Base-by-base conservation (phyloP, 1,140 invertebrate species). In the Cherax destructor region DNA sequence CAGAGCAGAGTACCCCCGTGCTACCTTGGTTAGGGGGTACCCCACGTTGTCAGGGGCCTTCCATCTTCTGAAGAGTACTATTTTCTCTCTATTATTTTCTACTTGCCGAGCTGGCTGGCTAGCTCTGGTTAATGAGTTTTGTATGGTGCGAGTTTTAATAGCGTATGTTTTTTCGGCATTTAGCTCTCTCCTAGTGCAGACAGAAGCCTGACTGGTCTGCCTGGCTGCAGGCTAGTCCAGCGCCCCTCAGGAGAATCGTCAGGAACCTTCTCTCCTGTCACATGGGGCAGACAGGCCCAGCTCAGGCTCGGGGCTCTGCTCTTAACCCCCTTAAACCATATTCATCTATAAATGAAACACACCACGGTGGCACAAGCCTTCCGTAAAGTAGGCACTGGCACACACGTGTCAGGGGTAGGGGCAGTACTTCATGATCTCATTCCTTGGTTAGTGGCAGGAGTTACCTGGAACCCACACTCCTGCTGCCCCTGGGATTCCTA, bases 191-290 rank as follows among this genome's bases (percentile, higher is more conserved):
- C 21, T 24, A 79, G 76, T 69, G 47, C n/a, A 47, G 77, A 49
- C 72, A 85, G 83, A 59, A 47, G 83, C 47, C 56, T 84, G 74
- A 61, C 74, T 78, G 59, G 80, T 79, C 88, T 91, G 88, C 88
- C 88, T 91, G 88, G 88, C 52, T 84, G 88, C 89, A 91, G 89
- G 89, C 76, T 91, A 52, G 76, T 79, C 83, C 81, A 84, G 83
- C 24, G 72, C 65, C 83, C 89, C 77, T 65, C 50, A 24, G 74
- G 41, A 50, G 59, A n/a, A 24, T 24, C 5, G 74, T 49, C 49
- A 59, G 84, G 50, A 76, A 59, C 49, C 49, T 56, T 30, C 74
- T 78, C 56, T 52, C 76, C 77, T 88, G 41, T 76, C 77, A 69
- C 47, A 41, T 61, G 21, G 47, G 59, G 59, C 76, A 80, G 86